phyloP scores from a whole-genome alignment of 2,113 vertebrate genomes.

The Sinocyclocheilus anophthalmus region DNA sequence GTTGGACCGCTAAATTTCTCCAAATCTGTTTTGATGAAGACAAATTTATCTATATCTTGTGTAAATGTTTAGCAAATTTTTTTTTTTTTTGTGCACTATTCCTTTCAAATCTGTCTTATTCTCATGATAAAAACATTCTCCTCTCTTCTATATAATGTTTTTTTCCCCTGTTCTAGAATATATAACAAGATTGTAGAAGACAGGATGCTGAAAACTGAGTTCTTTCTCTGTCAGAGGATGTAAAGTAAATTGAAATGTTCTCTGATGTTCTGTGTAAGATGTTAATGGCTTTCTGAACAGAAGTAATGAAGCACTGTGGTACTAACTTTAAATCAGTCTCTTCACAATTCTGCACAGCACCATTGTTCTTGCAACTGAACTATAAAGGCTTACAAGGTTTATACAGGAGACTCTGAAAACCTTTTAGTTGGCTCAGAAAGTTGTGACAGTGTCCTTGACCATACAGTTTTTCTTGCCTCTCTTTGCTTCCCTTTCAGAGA shows the following conservation, averaged over 20 bases:
- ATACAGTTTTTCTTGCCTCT: background rate
- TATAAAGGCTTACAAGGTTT: background rate
- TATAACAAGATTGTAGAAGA: background rate
- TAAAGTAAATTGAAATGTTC: background rate
- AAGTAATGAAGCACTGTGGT: constrained; percentile 7
- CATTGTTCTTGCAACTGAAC: constrained; percentile 19
- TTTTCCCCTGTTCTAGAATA: background rate
- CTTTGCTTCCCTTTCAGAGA: constrained; percentile 8
- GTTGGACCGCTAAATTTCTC: too few species aligned
- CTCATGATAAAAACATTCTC: background rate
- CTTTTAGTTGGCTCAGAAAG: background rate
- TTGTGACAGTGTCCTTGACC: constrained; percentile 13
- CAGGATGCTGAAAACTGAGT: background rate
- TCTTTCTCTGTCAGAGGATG: background rate
- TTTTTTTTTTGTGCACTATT: background rate
- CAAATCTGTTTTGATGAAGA: too few species aligned
- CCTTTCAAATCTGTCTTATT: background rate
- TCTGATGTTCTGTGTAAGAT: constrained; percentile 54
- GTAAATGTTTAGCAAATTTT: too few species aligned
- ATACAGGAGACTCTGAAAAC: constrained; percentile 7
- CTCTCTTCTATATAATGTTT: background rate
- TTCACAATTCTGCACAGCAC: background rate
- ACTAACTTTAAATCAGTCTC: background rate
- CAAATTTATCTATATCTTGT: too few species aligned
- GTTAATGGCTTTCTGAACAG: constrained; percentile 32